phyloP scores from a whole-genome alignment of 1,140 invertebrate genomes.

The Lepidurus packardi region DNA sequence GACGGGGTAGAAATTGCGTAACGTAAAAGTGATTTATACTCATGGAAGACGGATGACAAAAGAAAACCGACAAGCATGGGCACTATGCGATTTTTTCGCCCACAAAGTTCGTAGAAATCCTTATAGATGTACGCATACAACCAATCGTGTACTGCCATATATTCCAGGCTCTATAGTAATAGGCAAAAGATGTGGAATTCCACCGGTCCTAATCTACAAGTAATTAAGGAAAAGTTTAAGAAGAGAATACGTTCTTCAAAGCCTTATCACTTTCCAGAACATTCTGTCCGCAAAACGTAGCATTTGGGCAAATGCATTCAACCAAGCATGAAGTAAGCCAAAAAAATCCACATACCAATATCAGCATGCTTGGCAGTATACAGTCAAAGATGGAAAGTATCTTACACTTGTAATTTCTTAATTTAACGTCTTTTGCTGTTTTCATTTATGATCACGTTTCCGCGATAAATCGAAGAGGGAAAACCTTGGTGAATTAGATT shows the following conservation, averaged over 20 bases:
- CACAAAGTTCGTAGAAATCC: conserved; percentile 60
- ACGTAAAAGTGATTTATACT: conserved; percentile 68
- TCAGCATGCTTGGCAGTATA: conserved; percentile 66
- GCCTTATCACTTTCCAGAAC: conserved; percentile 67
- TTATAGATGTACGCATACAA: conserved; percentile 85
- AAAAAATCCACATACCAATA: conserved; percentile 77
- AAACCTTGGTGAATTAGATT: too few relatives aligned
- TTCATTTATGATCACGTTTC: too few relatives aligned
- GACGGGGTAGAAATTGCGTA: conserved; percentile 81
- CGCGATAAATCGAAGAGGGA: too few relatives aligned
- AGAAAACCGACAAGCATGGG: conserved; percentile 53
- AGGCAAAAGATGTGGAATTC: conserved; percentile 72
- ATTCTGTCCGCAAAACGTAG: conserved; percentile 75
- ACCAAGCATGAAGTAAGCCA: conserved; percentile 76
- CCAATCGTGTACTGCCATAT: conserved; percentile 90
- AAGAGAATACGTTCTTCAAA: too few relatives aligned
- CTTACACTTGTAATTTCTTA: too few relatives aligned
- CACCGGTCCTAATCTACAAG: conserved; percentile 74
- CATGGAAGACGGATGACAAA: conserved; percentile 68
- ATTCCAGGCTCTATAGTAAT: conserved; percentile 90
- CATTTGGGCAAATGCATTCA: conserved; percentile 83
- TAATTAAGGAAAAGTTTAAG: too few relatives aligned
- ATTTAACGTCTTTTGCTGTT: too few relatives aligned
- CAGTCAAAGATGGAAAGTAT: conserved; percentile 61
- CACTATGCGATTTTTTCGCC: conserved; percentile 35